Percentiles rank a stretch among this genome's conserved stretches.
These are phyloP conservation scores for Drosophila yakuba DNA, from an alignment of 1,140 invertebrate species.

Conservation along the genomic window DNA sequence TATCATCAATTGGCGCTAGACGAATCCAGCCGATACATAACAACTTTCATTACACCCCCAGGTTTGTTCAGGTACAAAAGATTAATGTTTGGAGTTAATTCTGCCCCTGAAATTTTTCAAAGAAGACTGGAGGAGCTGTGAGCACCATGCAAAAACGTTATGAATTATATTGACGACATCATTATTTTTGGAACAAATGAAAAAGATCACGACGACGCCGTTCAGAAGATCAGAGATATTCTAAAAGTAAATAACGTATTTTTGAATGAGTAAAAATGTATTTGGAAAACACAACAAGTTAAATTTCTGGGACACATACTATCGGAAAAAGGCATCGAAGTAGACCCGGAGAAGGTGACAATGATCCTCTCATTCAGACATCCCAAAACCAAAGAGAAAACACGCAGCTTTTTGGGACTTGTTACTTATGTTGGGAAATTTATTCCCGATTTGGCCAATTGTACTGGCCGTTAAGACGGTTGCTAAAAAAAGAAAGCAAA, in stretches of 20 bases:
- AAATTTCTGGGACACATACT: background rate
- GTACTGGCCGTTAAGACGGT: background rate
- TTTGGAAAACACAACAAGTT: background rate
- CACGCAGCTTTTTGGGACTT: background rate
- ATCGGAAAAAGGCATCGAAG: background rate
- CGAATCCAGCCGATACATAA: background rate
- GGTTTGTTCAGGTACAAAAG: constrained; percentile 15
- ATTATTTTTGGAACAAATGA: constrained; percentile 62
- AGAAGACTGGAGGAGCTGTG: background rate
- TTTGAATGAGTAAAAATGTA: constrained; percentile 3
- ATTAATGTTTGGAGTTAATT: no score
- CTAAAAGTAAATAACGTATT: constrained; percentile 10
- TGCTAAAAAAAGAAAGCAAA: background rate
- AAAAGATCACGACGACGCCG: constrained; percentile 48
- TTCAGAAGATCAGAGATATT: constrained; percentile 39
- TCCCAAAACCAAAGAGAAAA: no score
- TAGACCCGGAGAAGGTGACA: background rate
- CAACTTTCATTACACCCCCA: background rate
- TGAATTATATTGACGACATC: constrained; percentile 75
- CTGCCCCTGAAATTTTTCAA: no score
- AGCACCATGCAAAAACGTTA: constrained; percentile 4
- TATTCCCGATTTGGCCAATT: background rate
- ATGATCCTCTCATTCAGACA: background rate
- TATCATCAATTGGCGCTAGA: constrained; percentile 16
- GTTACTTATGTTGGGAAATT: background rate